phyloP scores from a whole-genome alignment of 1,140 invertebrate species.

The Orchestia grillus region DNA sequence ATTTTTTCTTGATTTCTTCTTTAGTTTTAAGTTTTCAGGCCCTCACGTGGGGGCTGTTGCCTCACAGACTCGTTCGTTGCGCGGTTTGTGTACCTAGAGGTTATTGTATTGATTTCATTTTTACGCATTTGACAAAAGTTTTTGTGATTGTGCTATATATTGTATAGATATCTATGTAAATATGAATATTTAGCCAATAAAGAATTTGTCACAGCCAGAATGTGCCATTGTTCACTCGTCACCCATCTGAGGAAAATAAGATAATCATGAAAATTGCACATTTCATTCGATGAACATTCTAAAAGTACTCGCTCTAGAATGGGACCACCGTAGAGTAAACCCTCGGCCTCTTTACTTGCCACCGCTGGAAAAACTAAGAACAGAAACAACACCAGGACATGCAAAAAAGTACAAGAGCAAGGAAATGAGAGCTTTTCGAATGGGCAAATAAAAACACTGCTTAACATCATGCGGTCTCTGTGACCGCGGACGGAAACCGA shows the following conservation, averaged over 20 bases:
- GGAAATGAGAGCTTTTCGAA: not conserved
- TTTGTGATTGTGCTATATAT: slow-evolving; percentile 50
- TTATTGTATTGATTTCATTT: not conserved
- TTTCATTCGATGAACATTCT: not conserved
- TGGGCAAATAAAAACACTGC: not conserved
- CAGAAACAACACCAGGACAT: not conserved
- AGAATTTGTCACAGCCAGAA: slow-evolving; percentile 39
- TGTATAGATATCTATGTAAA: slow-evolving; percentile 48
- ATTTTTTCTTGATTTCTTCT: not conserved
- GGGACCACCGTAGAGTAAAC: not conserved
- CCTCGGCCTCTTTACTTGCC: too few species aligned
- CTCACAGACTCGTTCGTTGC: not conserved
- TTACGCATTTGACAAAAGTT: slow-evolving; percentile 10
- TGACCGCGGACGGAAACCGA: not conserved
- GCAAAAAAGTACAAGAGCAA: not conserved
- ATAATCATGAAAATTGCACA: not conserved
- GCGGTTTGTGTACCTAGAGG: not conserved
- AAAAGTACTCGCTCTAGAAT: not conserved
- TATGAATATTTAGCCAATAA: slow-evolving; percentile 53
- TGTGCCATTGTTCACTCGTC: not conserved
- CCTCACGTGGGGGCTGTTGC: not conserved
- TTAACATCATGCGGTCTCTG: not conserved
- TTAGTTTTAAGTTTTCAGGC: not conserved
- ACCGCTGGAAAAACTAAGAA: not conserved
- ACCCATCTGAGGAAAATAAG: not conserved